Evolutionary conservation across 2,888 invertebrate genomes (phyloP), one percentile per base, ranked within the genome.

Genomic region (Cantharis flavilabris): DNA sequence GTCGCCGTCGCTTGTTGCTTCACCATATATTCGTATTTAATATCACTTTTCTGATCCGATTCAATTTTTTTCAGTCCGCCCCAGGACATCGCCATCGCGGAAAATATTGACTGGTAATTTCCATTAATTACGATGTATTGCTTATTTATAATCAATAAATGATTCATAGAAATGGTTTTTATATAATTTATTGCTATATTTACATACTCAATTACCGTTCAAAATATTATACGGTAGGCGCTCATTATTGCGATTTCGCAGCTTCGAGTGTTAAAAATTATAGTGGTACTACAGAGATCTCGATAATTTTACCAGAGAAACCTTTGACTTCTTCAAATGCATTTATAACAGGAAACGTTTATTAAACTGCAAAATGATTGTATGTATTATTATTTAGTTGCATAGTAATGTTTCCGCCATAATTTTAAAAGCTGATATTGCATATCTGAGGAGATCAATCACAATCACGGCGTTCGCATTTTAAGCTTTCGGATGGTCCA

Each of bases 1-100:
- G 76, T 67, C 80, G 79, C 77, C 79, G 76, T 67, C 80, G 79
- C 77, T 77, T 76, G 62, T 49, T 30, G 63, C 71, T 73, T 69
- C 71, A 63, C 70, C 26, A 70, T 63, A n/a, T 49, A 49, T 11
- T 49, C n/a, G n/a, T 49, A 20, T 49, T 49, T 49, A 49, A 49
- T 49, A 49, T 49, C n/a, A 49, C 49, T n/a, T 49, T n/a, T 49
- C 49, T 49, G n/a, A 49, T 49, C 49, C 2, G 13, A 33, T 33
- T 33, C 33, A 49, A n/a, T n/a, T 7, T 49, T 49, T 49, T 49
- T n/a, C 7, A 49, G n/a, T 49, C 49, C n/a, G n/a, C n/a, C 49
- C n/a, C 4, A 49, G n/a, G 13, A n/a, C 7, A 49, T 49, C 49
- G 11, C 49, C n/a, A 4, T 49, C 5, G 49, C 4, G n/a, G 49